These are phyloP conservation scores for Pegea sp. DNA, from an alignment of 23 tunicate genomes.

Conservation along the genomic window DNA sequence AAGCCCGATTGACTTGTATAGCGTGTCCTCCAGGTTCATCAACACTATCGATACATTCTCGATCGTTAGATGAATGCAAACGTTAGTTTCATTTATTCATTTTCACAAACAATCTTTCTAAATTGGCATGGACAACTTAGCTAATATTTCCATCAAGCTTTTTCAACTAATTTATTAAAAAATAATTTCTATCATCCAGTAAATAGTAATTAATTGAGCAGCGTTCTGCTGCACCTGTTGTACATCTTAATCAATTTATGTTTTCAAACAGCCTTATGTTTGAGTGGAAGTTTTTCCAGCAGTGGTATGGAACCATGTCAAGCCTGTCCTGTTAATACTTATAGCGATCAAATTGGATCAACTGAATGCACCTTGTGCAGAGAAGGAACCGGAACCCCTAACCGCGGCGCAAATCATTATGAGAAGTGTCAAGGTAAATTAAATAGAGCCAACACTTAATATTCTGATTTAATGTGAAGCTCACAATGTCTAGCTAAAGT, in stretches of 20 bases:
- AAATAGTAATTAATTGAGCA: no score
- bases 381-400: conserved; percentile 48
- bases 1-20: conserved; percentile 75
- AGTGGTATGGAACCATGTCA: conserved; percentile 46
- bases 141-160: no score
- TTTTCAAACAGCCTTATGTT: conserved; percentile 21
- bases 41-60: conserved; percentile 27
- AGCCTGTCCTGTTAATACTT: conserved; percentile 37
- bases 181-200: no score
- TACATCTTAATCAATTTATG: no score
- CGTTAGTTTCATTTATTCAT: conserved; percentile 4
- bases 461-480: background rate
- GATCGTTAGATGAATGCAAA: conserved; percentile 46
- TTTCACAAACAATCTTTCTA: background rate
- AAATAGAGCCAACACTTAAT: background rate
- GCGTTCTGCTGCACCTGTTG: no score
- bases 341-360: conserved; percentile 21
- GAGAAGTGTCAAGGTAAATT: conserved; percentile 50
- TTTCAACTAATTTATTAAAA: no score
- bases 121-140: no score
- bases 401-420: conserved; percentile 15
- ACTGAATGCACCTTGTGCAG: conserved; percentile 46
- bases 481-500: background rate
- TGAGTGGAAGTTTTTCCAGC: conserved; percentile 26
- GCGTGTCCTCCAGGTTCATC: conserved; percentile 55